phyloP scores from a whole-genome alignment of 2,797 vertebrate genomes.

The Enteromius anoplus region DNA sequence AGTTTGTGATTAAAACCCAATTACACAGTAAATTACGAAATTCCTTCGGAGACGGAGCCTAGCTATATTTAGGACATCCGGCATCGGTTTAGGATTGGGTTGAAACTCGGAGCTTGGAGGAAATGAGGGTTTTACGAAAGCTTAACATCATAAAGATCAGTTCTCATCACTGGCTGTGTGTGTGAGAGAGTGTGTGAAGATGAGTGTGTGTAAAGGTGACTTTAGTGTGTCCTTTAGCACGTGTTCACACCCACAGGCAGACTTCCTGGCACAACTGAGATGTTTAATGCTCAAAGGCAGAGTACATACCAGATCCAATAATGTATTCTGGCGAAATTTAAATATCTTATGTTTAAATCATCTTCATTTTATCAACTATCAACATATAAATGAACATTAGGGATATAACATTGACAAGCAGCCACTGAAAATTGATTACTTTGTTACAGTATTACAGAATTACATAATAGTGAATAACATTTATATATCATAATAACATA shows the following conservation, averaged over 20 bases:
- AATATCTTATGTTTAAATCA: not conserved
- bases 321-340: not conserved
- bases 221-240: slow-evolving; percentile 18
- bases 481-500: not conserved
- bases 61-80: slow-evolving; percentile 37
- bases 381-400: not conserved
- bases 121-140: slow-evolving; percentile 42
- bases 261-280: not conserved
- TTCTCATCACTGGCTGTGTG: not conserved
- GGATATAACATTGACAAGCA: not conserved
- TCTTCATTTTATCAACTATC: not conserved
- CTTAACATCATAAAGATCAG: slow-evolving; percentile 1
- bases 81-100: not conserved
- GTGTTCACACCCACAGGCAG: not conserved
- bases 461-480: not conserved
- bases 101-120: slow-evolving; percentile 13
- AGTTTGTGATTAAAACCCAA: slow-evolving; percentile 56
- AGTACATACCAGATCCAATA: not conserved
- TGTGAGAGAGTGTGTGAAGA: not conserved
- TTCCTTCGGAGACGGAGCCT: slow-evolving; percentile 11
- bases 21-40: slow-evolving; percentile 48
- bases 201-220: slow-evolving; percentile 11
- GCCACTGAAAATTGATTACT: not conserved
- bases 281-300: not conserved
- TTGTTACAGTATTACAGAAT: not conserved